Evolutionary conservation across 1,140 invertebrate genomes (phyloP), one percentile per base, ranked within the genome.

Genomic region (Macrosteles quadrilineatus): DNA sequence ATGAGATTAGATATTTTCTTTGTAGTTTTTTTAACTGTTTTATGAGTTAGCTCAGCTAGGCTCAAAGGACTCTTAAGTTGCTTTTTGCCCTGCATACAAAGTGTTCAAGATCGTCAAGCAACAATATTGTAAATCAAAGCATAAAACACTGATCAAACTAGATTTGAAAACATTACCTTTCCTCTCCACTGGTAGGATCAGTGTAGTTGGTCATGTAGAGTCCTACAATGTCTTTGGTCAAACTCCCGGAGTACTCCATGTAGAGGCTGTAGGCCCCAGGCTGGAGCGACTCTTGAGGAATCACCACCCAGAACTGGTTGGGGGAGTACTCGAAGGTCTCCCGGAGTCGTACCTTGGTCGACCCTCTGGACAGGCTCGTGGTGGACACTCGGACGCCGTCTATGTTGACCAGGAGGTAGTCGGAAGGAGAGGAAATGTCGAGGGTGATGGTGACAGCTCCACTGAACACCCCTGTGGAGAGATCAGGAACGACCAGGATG

Each of bases 161-260:
- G n/a, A n/a, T n/a, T n/a, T n/a, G n/a, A n/a, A n/a, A 6, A 36
- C 17, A 9, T 21, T 14, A 90, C 89, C 87, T 87, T 19, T 77
- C 84, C 75, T 83, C 77, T 74, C 87, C 87, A 14, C 3, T 21
- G n/a, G n/a, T n/a, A 73, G 19, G 19, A 57, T 89, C 87, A 40
- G 81, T 83, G 78, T 95, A 95, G 29, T 80, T 83, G 77, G 91
- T 94, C 47, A 87, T 85, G 78, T 95, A 95, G 74, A 95, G 88
- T 0, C 93, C 93, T n/a, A 89, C 86, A 67, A 92, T 90, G 76
- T 86, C 85, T 50, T 88, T 83, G 2, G 82, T 81, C n/a, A 94
- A 78, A 12, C 82, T 86, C 9, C 92, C 93, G 67, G 83, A 82
- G 72, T 92, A 95, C 50, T 87, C 80, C 17, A 92, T 72, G 1